Evolutionary conservation across 2,113 vertebrate species (phyloP).

Genomic region (Strix uralensis): DNA sequence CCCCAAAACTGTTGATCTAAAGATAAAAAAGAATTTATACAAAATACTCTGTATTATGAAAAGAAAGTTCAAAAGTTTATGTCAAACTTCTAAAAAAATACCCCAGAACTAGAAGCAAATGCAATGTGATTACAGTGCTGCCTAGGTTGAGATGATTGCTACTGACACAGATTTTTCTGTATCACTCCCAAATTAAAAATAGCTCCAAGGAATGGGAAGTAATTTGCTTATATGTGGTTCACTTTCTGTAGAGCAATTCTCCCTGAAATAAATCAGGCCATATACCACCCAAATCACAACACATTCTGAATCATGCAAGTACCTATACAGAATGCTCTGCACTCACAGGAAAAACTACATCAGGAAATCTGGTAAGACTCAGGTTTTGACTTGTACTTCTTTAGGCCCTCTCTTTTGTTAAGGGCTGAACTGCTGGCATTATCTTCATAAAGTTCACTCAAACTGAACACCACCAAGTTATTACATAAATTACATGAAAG

Average conservation of each 20-base stretch:
- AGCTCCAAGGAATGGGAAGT: neutral
- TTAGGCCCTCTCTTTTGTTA: neutral
- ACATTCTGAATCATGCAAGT: neutral
- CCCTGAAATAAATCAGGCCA: neutral
- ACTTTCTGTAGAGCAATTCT: neutral
- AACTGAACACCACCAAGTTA: neutral
- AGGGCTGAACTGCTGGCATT: neutral
- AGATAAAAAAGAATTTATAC: neutral
- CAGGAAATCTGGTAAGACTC: neutral
- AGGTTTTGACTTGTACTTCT: neutral
- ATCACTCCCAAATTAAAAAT: neutral
- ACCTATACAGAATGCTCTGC: neutral
- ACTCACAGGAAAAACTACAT: neutral
- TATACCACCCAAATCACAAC: neutral
- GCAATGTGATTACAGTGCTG: neutral
- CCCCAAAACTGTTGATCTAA: neutral
- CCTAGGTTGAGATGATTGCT: neutral
- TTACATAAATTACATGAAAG: neutral
- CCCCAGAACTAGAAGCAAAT: neutral
- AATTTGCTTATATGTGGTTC: neutral
- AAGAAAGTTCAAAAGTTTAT: neutral
- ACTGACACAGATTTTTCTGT: neutral
- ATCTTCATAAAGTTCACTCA: neutral
- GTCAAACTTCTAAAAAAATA: neutral
- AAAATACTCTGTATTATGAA: neutral